Evolutionary conservation across 2,888 invertebrate genomes (phyloP).

Genomic region (Altica lythri): DNA sequence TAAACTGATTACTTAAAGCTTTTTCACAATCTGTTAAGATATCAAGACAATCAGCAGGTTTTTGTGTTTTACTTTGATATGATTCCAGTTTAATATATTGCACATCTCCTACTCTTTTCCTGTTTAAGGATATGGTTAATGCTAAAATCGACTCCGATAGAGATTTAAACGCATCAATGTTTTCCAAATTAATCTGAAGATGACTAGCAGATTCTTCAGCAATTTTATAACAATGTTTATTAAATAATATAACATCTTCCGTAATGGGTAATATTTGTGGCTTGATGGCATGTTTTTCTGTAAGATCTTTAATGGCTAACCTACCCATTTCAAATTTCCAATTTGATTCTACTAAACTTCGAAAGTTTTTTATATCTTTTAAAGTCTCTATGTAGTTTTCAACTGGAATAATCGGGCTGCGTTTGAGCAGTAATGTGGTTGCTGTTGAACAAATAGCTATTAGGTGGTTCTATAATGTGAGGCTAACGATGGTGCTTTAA

Average conservation of each 20-base stretch:
- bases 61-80: conserved; percentile 17
- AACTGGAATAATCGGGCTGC: conserved; percentile 32
- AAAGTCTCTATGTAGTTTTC: conserved; percentile 27
- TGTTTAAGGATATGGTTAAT: conserved; percentile 39
- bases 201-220: conserved; percentile 28
- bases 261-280: conserved; percentile 37
- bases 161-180: conserved; percentile 33
- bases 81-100: conserved; percentile 39
- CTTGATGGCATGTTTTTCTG: conserved; percentile 34
- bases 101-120: conserved; percentile 42
- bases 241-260: conserved; percentile 36
- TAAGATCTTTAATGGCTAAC: conserved; percentile 36
- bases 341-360: conserved; percentile 24
- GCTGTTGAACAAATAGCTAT: conserved; percentile 34
- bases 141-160: conserved; percentile 36
- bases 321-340: conserved; percentile 33
- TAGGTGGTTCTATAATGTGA: conserved; percentile 36
- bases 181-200: conserved; percentile 28
- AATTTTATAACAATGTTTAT: conserved; percentile 29
- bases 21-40: conserved; percentile 35
- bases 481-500: conserved; percentile 36
- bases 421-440: conserved; percentile 30
- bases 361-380: conserved; percentile 14
- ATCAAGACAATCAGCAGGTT: conserved; percentile 35
- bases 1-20: conserved; percentile 33